Percentiles rank a stretch among this genome's conserved stretches.
These are phyloP conservation scores for Chlorospingus flavigularis DNA, from an alignment of 2,797 vertebrate species.

Conservation along the genomic window DNA sequence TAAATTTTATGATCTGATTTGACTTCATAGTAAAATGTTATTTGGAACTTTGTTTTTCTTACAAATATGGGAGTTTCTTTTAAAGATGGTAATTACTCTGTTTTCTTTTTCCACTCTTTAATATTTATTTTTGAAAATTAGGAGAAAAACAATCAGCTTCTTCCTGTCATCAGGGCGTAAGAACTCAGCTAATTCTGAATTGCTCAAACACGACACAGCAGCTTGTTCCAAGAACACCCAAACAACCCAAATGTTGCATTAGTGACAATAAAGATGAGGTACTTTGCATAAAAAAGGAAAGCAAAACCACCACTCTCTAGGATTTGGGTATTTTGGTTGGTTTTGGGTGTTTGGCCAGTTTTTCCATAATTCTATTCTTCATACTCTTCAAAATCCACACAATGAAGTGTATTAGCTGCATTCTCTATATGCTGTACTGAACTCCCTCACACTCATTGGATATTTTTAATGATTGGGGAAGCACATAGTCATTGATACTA, in stretches of 20 bases:
- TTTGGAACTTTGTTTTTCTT: not conserved
- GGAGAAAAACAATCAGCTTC: not conserved
- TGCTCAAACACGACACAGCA: not conserved
- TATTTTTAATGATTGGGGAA: not conserved
- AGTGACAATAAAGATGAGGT: not conserved
- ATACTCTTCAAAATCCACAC: not conserved
- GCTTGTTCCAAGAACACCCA: not conserved
- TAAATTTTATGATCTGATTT: not conserved
- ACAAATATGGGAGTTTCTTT: not conserved
- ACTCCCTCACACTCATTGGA: not conserved
- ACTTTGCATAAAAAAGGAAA: not conserved
- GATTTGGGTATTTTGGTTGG: not conserved
- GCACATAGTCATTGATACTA: not conserved
- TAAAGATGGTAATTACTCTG: not conserved
- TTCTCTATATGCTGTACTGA: not conserved
- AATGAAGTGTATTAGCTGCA: not conserved
- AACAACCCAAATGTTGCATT: not conserved
- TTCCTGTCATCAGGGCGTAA: not conserved
- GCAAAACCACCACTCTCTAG: not conserved
- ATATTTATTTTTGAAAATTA: not conserved
- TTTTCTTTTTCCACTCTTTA: not conserved
- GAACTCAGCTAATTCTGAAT: not conserved
- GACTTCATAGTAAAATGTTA: not conserved
- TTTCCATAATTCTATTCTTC: not conserved
- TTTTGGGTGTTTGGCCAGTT: fast-evolving